Conservation (phyloP, 2,797 vertebrate species). For the Melopsittacus undulatus region DNA sequence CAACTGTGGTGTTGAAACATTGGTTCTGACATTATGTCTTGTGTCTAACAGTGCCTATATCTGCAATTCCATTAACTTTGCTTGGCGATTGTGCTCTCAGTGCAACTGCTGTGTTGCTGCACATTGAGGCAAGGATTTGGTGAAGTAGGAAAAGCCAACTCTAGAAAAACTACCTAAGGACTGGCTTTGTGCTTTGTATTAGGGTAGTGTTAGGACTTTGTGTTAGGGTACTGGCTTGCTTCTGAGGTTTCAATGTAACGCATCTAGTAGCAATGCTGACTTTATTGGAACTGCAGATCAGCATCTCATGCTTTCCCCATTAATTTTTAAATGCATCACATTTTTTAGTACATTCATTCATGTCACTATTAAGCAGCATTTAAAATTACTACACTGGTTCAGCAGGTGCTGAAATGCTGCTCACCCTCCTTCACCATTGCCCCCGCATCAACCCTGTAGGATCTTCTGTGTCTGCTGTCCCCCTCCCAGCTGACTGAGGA, state of each 20-base stretch:
- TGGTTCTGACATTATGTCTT: neutral
- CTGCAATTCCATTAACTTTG: neutral
- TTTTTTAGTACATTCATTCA: neutral
- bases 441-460: neutral
- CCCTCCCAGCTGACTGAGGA: fast-evolving
- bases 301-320: neutral
- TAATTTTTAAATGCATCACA: neutral
- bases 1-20: neutral
- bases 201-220: neutral
- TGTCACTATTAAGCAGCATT: neutral
- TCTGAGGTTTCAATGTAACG: neutral
- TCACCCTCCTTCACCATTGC: neutral
- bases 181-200: neutral
- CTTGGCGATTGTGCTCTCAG: neutral
- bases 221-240: neutral
- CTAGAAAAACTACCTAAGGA: neutral
- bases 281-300: neutral
- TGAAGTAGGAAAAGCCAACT: neutral
- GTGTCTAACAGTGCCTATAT: neutral
- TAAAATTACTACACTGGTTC: neutral
- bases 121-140: neutral
- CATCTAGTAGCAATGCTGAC: neutral
- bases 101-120: neutral
- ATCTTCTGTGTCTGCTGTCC: neutral
- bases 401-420: neutral